Percentiles rank a stretch among this genome's conserved stretches.
These are phyloP conservation scores for Mycogona germanica DNA, from an alignment of 2,888 invertebrate genomes.

Conservation along the genomic window DNA sequence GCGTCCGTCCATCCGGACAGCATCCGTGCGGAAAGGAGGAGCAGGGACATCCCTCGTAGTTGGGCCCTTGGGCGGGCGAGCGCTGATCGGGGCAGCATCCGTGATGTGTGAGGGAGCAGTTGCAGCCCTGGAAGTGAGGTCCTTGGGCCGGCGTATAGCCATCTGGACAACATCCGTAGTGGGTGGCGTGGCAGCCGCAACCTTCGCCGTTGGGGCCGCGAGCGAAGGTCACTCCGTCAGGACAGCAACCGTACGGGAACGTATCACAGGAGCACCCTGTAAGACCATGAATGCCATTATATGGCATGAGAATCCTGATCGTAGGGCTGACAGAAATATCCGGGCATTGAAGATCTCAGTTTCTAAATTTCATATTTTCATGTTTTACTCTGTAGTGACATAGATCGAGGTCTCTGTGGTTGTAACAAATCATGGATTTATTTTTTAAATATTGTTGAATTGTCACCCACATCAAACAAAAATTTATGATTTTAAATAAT, in stretches of 20 bases:
- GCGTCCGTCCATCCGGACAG: slow-evolving; percentile 30
- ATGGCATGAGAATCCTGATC: neutral
- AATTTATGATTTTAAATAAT: neutral
- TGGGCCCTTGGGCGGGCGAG: slow-evolving; percentile 47
- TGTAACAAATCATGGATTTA: neutral
- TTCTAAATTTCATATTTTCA: too few species aligned
- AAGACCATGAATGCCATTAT: neutral
- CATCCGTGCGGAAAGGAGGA: slow-evolving; percentile 40
- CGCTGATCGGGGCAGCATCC: slow-evolving; percentile 33
- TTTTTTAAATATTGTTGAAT: neutral
- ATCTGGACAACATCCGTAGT: slow-evolving; percentile 37
- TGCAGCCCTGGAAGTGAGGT: slow-evolving; percentile 40
- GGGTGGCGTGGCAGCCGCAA: slow-evolving; percentile 36
- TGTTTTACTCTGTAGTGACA: too few species aligned
- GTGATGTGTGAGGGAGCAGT: slow-evolving; percentile 39
- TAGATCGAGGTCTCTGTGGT: too few species aligned
- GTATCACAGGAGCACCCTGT: slow-evolving; percentile 66
- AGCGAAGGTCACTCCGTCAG: slow-evolving; percentile 71
- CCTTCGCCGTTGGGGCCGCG: slow-evolving; percentile 57
- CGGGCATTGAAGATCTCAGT: too few species aligned
- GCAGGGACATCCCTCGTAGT: slow-evolving; percentile 38
- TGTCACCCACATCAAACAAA: too few species aligned
- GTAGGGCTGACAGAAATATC: too few species aligned
- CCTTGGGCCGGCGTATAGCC: slow-evolving; percentile 46
- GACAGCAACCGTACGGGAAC: slow-evolving; percentile 70